A percentile compares a stretch with the other conserved stretches of the same genome.
phyloP scores from a whole-genome alignment of 2,113 vertebrate species.

The Pseudonaja textilis region DNA sequence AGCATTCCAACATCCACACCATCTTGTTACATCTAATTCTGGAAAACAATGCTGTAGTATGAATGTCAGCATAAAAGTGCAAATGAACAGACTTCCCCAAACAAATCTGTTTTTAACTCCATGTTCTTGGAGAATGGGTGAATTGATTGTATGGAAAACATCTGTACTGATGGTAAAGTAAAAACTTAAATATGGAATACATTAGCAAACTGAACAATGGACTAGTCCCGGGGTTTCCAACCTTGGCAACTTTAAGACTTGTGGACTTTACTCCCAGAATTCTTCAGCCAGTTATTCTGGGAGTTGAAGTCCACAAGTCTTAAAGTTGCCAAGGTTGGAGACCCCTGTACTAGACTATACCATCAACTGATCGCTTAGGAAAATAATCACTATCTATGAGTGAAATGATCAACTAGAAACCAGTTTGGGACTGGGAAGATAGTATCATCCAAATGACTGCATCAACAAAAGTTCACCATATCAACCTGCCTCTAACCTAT shows the following conservation, averaged over 20 bases:
- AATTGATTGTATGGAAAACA: neutral
- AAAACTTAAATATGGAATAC: neutral
- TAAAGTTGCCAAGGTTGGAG: too few relatives aligned
- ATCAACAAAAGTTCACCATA: neutral
- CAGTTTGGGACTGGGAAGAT: neutral
- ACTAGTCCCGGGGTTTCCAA: neutral
- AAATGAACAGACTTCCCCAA: neutral
- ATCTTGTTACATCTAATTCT: neutral
- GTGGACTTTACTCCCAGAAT: too few relatives aligned
- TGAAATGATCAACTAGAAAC: neutral
- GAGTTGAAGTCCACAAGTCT: too few relatives aligned
- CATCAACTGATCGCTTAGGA: neutral
- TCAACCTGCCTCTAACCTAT: neutral
- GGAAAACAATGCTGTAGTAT: neutral
- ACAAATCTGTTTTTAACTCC: neutral
- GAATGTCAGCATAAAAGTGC: neutral
- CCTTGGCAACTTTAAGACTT: too few relatives aligned
- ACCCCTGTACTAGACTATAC: neutral
- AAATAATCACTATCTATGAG: neutral
- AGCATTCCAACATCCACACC: neutral
- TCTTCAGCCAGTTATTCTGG: too few relatives aligned
- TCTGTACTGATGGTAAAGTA: neutral
- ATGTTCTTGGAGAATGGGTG: neutral
- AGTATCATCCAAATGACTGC: neutral
- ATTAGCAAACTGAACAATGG: neutral